phyloP scores from a whole-genome alignment of 2,113 vertebrate genomes.

The Hydrolagus affinis region DNA sequence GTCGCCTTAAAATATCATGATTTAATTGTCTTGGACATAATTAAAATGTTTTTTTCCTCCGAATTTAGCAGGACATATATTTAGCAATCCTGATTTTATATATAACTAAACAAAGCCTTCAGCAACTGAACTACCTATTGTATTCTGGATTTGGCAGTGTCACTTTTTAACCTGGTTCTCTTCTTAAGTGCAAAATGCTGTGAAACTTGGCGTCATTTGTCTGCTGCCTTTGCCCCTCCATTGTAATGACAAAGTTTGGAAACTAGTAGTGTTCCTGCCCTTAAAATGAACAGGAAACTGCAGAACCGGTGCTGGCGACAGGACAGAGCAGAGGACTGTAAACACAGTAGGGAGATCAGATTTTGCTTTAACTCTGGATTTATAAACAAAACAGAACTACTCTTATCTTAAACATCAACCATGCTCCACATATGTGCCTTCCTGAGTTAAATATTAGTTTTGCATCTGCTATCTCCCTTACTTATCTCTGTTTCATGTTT shows the following conservation, averaged over 20 bases:
- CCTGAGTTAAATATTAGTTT: slow-evolving; percentile 45
- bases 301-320: slow-evolving; percentile 44
- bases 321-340: slow-evolving; percentile 41
- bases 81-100: background rate
- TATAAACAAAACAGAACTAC: slow-evolving; percentile 51
- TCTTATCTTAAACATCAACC: slow-evolving; percentile 45
- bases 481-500: background rate
- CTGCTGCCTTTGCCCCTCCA: slow-evolving; percentile 38
- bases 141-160: background rate
- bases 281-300: slow-evolving; percentile 52
- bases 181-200: slow-evolving; percentile 6
- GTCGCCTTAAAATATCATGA: background rate
- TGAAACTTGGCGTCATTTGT: slow-evolving; percentile 34
- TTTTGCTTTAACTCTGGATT: slow-evolving; percentile 46
- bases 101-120: background rate
- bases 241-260: slow-evolving; percentile 40
- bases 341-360: slow-evolving; percentile 47
- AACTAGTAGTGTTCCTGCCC: slow-evolving; percentile 41
- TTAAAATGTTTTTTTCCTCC: slow-evolving; percentile 10
- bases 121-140: background rate
- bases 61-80: slow-evolving; percentile 15
- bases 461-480: slow-evolving; percentile 34
- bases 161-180: background rate
- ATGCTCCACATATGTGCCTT: slow-evolving; percentile 35
- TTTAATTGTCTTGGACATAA: background rate